Conservation (phyloP, 64 coral and sea anemone genomes). For the Actinia tenebrosa region DNA sequence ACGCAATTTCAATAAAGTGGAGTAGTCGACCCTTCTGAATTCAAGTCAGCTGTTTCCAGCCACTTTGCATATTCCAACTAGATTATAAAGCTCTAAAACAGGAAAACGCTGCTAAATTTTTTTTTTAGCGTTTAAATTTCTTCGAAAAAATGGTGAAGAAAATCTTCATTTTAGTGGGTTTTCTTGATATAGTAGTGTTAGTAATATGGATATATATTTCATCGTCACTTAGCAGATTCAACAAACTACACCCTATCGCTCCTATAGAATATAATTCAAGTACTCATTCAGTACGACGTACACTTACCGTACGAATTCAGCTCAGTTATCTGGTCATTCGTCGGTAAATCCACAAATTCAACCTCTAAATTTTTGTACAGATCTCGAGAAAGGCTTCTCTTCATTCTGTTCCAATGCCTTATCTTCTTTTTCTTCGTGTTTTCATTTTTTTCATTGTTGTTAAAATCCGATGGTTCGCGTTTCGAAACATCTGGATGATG, state of each 20-base stretch:
- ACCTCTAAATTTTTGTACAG: background rate
- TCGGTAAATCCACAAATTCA: background rate
- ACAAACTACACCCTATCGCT: background rate
- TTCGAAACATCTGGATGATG: background rate
- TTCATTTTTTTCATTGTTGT: background rate
- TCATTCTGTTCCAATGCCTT: background rate
- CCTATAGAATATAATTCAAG: background rate
- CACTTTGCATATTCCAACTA: background rate
- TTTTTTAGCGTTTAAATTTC: background rate
- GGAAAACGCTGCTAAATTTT: background rate
- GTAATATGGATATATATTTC: background rate
- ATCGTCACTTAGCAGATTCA: background rate
- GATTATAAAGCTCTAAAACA: background rate
- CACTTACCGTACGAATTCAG: constrained; percentile 4
- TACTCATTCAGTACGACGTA: background rate
- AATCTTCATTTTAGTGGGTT: background rate
- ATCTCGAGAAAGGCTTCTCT: background rate
- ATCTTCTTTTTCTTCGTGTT: background rate
- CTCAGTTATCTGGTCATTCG: background rate
- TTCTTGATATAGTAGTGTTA: background rate
- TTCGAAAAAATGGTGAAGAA: background rate
- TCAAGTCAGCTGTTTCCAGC: background rate
- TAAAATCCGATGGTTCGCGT: background rate
- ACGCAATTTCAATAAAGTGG: background rate
- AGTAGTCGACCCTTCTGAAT: background rate